Conservation (phyloP, 2,797 vertebrate species). For the Dipus sagitta region DNA sequence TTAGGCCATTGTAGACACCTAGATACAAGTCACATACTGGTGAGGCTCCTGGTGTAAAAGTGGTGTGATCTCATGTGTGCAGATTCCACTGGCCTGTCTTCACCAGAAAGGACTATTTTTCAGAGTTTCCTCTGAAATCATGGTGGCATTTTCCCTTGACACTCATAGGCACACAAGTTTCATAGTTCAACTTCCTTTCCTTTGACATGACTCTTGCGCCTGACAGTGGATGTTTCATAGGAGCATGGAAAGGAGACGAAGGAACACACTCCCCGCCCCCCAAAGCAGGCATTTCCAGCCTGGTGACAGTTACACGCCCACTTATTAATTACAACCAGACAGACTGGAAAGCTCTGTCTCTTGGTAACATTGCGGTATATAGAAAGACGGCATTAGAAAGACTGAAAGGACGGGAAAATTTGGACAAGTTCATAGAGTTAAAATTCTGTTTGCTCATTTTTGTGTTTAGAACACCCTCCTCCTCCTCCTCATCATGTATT, state of each 20-base stretch:
- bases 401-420: conserved; percentile 81
- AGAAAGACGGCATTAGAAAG: conserved; percentile 82
- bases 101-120: conserved; percentile 68
- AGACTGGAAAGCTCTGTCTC: conserved; percentile 82
- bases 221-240: conserved; percentile 70
- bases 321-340: conserved; percentile 82
- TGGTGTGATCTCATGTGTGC: conserved; percentile 13
- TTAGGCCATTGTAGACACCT: conserved; percentile 76
- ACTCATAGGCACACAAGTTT: conserved; percentile 14
- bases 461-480: conserved; percentile 55
- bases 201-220: conserved; percentile 67
- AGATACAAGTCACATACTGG: conserved; percentile 67
- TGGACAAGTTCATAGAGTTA: conserved; percentile 80
- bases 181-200: conserved; percentile 63
- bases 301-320: conserved; percentile 80
- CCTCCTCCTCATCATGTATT: conserved; percentile 65
- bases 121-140: conserved; percentile 74
- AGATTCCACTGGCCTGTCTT: conserved; percentile 63
- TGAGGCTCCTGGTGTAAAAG: conserved; percentile 64
- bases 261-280: background rate
- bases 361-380: conserved; percentile 84
- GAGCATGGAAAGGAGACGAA: conserved; percentile 74
- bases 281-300: conserved; percentile 82
- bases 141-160: conserved; percentile 76
- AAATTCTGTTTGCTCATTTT: conserved; percentile 62